Base-by-base conservation (phyloP, 37 sponge, comb jelly and placozoan species). In the Agelas oroides region DNA sequence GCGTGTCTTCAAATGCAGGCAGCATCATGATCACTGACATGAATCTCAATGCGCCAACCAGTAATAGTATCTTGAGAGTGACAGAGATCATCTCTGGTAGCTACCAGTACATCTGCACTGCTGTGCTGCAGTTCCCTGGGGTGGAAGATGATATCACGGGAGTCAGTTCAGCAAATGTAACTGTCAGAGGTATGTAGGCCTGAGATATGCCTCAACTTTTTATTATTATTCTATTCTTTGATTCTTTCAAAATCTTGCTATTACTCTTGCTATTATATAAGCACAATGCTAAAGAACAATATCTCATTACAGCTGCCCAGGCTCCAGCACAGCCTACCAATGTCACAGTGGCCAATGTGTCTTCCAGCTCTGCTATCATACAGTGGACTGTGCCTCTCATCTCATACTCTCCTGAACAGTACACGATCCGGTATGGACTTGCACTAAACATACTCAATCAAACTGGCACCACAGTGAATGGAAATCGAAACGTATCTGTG, bases 351-450 rank as follows among this genome's bases (percentile, higher is more conserved):
- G 30, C 33, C 37, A 62, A 66, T 52, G 55, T 67, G 14, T 53
- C 64, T 79, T 65, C 80, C 30, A 65, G 25, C 80, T 67, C 80
- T 30, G 80, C 69, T 27, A 35, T 21, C 35, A 27, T 79, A 35
- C 32, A 67, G 64, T 79, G 80, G 80, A 56, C 54, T 32, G 31
- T 65, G 14, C 31, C 55, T 18, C 33, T 71, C 63, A 28, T 71
- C 28, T 53, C 83, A 3, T 71, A 71, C 60, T 71, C 70, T 62
- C 62, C 71, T 58, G 83, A 84, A 20, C 24, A 59, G 34, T 84
- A 84, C 53, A 20, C 5, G 6, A 38, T 84, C 2, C 27, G 61
- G 37, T 84, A 73, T 84, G 84, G 84, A 6, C 73, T 75, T 13
- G 21, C 23, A 0, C 34, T 11, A 40, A 63, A 73, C 33, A 41